Base-by-base conservation (phyloP, 2,797 vertebrate species). In the Coilia nasus region DNA sequence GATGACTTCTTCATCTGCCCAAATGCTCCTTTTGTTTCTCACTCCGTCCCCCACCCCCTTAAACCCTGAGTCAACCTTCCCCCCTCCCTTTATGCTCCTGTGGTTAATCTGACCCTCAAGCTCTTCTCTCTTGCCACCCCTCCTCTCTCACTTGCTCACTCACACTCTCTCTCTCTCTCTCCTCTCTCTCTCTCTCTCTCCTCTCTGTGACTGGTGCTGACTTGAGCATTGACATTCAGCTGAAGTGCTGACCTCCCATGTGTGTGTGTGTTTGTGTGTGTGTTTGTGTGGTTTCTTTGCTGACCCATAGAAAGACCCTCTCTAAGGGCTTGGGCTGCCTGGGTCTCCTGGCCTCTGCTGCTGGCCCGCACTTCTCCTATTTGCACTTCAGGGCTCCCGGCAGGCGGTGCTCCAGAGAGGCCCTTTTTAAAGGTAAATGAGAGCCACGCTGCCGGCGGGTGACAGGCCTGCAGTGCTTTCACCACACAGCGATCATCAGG, bases 1-100 rank as follows among this genome's bases (percentile, higher is more conserved):
- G 97, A 97, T 97, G 90, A 95, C 97, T 97, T 97, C 96, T 98
- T 97, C 97, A 96, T 97, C 96, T 98, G 97, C 96, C 96, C 96
- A 96, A 97, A 97, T 96, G 96, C 96, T 96, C 95, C 95, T 95
- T 97, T 98, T 97, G 96, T 97, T 94, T 96, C 86, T 93, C 91
- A 86, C 91, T 89, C 88, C 86, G 83, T 84, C 89, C 87, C 89
- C 83, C 88, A 85, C 82, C 87, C 87, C 85, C 85, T 88, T 82
- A 91, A 90, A 90, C 88, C 88, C 82, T 85, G 83, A 85, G 84
- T 89, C 85, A 89, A 87, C 89, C 82, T 87, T 84, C 81, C 97
- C 96, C 96, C 96, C 91, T 92, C 87, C 94, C 93, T 82, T 54
- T 71, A 64, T 82, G 85, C 82, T 85, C 80, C 41, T 81, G 67